Conservation (phyloP, 1,140 invertebrate species). For the Carcinoscorpius rotundicauda region DNA sequence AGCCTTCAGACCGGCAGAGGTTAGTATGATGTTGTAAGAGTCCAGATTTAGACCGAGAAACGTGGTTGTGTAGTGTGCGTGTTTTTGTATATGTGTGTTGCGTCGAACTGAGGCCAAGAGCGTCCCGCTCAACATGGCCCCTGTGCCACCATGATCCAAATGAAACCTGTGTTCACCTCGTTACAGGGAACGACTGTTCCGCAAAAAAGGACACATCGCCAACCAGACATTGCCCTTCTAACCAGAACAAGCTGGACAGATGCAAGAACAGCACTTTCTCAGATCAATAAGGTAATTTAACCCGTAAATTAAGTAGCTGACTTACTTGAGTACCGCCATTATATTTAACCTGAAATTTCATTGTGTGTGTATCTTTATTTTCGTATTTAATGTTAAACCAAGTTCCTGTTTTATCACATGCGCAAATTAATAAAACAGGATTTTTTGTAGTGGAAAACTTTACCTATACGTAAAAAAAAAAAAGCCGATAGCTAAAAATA, state of each 20-base stretch:
- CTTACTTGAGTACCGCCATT: too few species aligned
- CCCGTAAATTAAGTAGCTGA: too few species aligned
- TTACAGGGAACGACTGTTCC: conserved; percentile 15
- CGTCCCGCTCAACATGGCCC: too few species aligned
- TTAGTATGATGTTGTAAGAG: neutral
- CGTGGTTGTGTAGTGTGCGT: too few species aligned
- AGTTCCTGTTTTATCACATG: conserved; percentile 17
- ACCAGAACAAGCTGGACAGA: conserved; percentile 87
- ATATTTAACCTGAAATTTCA: neutral
- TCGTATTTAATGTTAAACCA: neutral
- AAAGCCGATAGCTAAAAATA: too few species aligned
- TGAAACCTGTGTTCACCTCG: conserved; percentile 7
- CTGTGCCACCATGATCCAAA: conserved; percentile 14
- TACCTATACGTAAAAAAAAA: too few species aligned
- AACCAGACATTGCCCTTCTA: conserved; percentile 47
- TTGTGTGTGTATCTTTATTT: neutral
- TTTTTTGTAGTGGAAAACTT: too few species aligned
- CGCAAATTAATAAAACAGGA: too few species aligned
- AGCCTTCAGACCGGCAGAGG: neutral
- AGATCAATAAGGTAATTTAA: conserved; percentile 75
- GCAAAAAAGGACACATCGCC: conserved; percentile 8
- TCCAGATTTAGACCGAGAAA: neutral
- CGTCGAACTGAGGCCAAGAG: too few species aligned
- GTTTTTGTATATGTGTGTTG: too few species aligned
- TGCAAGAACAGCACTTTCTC: conserved; percentile 70